A percentile compares a stretch with the other conserved stretches of the same genome.
Conservation (phyloP, 30 jellyfish, hydroid and myxozoan genomes). For the Clytia hemisphaerica region DNA sequence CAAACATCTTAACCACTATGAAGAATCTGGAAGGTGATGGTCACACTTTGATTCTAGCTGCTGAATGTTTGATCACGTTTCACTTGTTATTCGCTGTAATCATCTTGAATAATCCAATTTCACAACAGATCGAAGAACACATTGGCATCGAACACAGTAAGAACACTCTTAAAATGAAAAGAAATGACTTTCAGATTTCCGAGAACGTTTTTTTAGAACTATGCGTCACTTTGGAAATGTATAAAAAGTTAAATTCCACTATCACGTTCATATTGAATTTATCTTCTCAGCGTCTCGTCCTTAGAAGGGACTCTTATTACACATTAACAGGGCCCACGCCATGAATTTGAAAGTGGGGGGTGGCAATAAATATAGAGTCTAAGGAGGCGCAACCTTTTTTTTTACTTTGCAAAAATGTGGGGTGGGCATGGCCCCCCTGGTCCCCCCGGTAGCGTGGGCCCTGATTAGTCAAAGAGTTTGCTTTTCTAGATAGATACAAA, state of each 20-base stretch:
- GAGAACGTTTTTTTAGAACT: too few species aligned
- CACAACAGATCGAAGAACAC: constrained; percentile 85
- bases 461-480: not conserved
- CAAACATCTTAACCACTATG: constrained; percentile 51
- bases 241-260: too few species aligned
- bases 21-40: constrained; percentile 60
- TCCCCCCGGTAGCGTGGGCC: not conserved
- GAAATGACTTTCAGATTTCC: not conserved
- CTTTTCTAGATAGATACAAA: not conserved
- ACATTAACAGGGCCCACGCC: too few species aligned
- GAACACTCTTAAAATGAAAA: constrained; percentile 1
- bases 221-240: too few species aligned
- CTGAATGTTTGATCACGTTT: constrained; percentile 63
- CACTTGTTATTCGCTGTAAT: constrained; percentile 78
- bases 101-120: constrained; percentile 65
- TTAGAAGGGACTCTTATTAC: not conserved
- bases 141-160: constrained; percentile 66
- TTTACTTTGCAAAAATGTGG: not conserved
- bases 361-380: too few species aligned
- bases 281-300: too few species aligned
- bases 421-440: not conserved
- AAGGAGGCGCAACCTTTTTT: too few species aligned
- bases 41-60: constrained; percentile 33
- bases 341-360: too few species aligned
- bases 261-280: too few species aligned